Conservation (phyloP, 2,797 vertebrate species). For the Sus cebifrons region DNA sequence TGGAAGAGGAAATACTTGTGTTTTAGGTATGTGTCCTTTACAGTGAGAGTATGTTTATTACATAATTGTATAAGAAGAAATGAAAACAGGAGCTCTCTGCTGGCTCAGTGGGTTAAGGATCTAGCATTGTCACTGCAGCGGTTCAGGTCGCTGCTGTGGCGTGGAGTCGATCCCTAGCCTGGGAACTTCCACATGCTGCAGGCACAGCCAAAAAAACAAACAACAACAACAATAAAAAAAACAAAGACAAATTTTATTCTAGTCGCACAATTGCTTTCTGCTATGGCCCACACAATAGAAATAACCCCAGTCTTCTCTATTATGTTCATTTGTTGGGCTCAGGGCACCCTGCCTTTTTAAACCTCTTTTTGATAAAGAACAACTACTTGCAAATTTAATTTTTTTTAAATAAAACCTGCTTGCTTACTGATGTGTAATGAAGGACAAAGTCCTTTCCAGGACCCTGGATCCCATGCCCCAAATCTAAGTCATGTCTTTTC, state of each 20-base stretch:
- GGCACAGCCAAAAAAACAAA: too few relatives aligned
- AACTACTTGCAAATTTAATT: not conserved
- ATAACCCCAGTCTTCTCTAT: not conserved
- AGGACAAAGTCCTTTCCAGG: not conserved
- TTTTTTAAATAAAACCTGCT: not conserved
- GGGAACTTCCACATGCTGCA: too few relatives aligned
- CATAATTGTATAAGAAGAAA: not conserved
- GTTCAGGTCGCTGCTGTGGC: too few relatives aligned
- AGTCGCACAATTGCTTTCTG: not conserved
- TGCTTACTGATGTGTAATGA: not conserved
- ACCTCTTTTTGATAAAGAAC: slow-evolving; percentile 35
- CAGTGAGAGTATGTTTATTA: not conserved
- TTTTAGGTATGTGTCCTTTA: not conserved
- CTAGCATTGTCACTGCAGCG: too few relatives aligned
- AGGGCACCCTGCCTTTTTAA: not conserved
- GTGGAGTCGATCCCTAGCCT: too few relatives aligned
- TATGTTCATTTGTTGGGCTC: not conserved
- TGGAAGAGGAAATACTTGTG: not conserved
- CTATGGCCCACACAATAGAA: slow-evolving; percentile 24
- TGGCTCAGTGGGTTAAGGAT: too few relatives aligned
- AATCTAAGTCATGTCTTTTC: not conserved
- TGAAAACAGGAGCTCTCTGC: not conserved
- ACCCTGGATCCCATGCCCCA: not conserved
- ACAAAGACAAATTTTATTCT: not conserved
- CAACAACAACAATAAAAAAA: too few relatives aligned